Base-by-base conservation (phyloP, 2,113 vertebrate genomes). In the Nothobranchius furzeri region DNA sequence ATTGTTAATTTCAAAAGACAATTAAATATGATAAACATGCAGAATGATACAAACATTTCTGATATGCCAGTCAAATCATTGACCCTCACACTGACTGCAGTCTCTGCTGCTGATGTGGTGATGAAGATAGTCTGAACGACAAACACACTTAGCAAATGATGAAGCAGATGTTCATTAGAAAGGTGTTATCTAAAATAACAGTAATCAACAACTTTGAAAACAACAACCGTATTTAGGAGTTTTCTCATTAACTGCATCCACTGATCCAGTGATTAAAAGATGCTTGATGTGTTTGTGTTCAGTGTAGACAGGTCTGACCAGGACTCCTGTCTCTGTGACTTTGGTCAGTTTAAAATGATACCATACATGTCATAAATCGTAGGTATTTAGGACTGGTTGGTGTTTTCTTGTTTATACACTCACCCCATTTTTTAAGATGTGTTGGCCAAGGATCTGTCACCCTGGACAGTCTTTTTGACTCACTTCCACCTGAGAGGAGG, bases 151-250 rank as follows among this genome's bases (percentile, higher is more conserved):
- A 45, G 9, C 13, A 69, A 71, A 75, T 11, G 12, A 37, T 64
- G 51, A 79, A 45, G 70, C 87, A 89, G 71, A 77, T 89, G 87
- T 84, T 85, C 72, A 77, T 77, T 66, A 82, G 71, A 75, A 66
- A 89, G 76, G 81, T 87, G 87, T 85, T 71, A 84, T 62, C 64
- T 76, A 83, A 83, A 86, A 75, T 81, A 84, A 84, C 66, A 71
- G 71, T 7, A 40, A 40, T 79, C 60, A 81, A 64, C 40, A 67
- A 81, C 67, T 70, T 55, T 12, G 36, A 12, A 78, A 70, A 75
- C 17, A 79, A 78, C 43, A 75, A 69, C 36, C 45, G 51, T 47
- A 59, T 17, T 15, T 8, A 54, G 55, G 42, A 70, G 14, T 25
- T 60, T 52, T 43, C 66, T 74, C 47, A 70, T 78, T 80, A 73